phyloP scores from a whole-genome alignment of 2,113 vertebrate species.

The Dicerorhinus sumatrensis region DNA sequence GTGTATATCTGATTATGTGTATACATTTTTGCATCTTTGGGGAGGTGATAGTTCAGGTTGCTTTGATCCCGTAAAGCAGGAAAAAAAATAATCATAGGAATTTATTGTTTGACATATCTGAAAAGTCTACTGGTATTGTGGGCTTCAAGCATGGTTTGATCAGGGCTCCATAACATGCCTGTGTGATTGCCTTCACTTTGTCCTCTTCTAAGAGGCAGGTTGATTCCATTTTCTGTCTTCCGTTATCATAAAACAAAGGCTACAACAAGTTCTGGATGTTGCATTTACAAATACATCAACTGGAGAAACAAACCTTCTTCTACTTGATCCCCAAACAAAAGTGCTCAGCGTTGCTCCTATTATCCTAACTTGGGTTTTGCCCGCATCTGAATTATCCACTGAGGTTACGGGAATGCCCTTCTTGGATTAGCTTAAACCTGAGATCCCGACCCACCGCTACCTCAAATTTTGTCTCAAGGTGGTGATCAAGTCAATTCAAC shows the following conservation, averaged over 20 bases:
- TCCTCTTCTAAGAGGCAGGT: neutral
- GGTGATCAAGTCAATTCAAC: neutral
- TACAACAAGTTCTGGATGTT: accelerated
- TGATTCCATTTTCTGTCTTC: neutral
- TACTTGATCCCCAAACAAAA: neutral
- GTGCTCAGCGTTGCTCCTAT: neutral
- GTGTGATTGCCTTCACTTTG: neutral
- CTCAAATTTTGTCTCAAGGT: neutral
- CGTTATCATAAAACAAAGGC: neutral
- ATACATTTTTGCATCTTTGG: neutral
- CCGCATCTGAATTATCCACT: neutral
- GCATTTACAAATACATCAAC: neutral
- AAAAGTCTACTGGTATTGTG: neutral
- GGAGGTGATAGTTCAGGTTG: neutral
- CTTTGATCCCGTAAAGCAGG: neutral
- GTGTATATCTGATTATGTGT: neutral
- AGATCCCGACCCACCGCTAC: too few species aligned
- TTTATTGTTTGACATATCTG: neutral
- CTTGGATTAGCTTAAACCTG: neutral
- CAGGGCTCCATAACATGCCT: neutral
- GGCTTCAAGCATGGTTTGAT: neutral
- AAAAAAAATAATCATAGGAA: neutral
- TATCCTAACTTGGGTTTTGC: neutral
- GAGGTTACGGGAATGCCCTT: neutral
- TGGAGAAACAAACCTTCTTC: neutral